phyloP scores from a whole-genome alignment of 1,140 invertebrate genomes.

The Eumeta japonica region DNA sequence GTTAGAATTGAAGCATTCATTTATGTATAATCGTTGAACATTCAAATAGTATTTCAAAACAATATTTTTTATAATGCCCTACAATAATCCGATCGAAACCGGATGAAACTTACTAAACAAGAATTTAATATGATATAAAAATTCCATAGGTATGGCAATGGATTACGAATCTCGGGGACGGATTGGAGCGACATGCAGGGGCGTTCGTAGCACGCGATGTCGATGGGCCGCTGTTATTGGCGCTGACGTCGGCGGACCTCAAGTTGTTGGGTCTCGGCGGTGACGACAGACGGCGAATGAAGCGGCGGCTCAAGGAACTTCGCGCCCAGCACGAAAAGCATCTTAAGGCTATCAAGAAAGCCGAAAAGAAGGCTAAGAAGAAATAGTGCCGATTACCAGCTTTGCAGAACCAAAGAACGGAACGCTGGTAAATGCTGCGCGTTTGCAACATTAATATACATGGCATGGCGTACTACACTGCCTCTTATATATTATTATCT shows the following conservation, averaged over 20 bases:
- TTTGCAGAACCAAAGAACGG: no score
- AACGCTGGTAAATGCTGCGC: conserved; percentile 3
- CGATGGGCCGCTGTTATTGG: conserved; percentile 76
- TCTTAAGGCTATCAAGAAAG: conserved; percentile 79
- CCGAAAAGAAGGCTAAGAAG: conserved; percentile 69
- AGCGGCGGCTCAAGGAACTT: conserved; percentile 87
- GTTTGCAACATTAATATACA: conserved; percentile 11
- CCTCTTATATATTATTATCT: no score
- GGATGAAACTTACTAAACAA: no score
- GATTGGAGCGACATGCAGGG: conserved; percentile 79
- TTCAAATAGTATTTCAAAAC: no score
- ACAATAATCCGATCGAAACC: no score
- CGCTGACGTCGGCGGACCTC: conserved; percentile 83
- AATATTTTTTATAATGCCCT: no score
- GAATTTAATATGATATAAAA: no score
- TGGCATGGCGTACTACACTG: no score
- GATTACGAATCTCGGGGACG: conserved; percentile 73
- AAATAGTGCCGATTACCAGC: conserved; percentile 46
- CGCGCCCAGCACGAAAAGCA: conserved; percentile 78
- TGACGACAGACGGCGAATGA: conserved; percentile 81
- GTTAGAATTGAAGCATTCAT: no score
- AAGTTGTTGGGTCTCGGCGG: conserved; percentile 82
- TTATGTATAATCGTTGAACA: no score
- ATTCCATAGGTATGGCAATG: conserved; percentile 92
- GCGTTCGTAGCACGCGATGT: conserved; percentile 83